phyloP scores from a whole-genome alignment of 2,888 invertebrate species.

The Sericinus montela region DNA sequence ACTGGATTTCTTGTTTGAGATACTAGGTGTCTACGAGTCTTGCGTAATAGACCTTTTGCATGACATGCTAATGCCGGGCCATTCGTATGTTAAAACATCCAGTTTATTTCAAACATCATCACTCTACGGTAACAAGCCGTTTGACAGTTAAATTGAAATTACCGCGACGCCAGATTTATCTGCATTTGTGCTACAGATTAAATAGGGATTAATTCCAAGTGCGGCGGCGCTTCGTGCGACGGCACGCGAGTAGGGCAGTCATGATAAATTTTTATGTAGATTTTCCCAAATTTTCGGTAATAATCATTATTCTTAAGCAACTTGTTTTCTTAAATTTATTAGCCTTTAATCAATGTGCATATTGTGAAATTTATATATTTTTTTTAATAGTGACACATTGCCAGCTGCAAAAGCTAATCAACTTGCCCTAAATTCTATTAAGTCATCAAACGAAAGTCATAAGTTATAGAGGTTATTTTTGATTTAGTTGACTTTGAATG shows the following conservation, averaged over 20 bases:
- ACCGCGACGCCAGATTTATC: slow-evolving; percentile 17
- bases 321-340: no score
- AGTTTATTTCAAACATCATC: slow-evolving; percentile 19
- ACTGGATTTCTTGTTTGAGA: not conserved
- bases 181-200: slow-evolving; percentile 18
- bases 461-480: no score
- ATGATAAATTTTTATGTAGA: slow-evolving; percentile 16
- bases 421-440: no score
- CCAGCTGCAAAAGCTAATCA: no score
- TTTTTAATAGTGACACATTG: no score
- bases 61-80: slow-evolving; percentile 6
- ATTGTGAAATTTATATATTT: no score
- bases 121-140: slow-evolving; percentile 13
- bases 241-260: slow-evolving; percentile 10
- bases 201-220: slow-evolving; percentile 15
- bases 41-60: slow-evolving; percentile 4
- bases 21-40: not conserved
- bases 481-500: no score
- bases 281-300: no score
- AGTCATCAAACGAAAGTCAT: no score
- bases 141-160: slow-evolving; percentile 21
- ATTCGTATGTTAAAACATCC: slow-evolving; percentile 13
- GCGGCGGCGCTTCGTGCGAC: slow-evolving; percentile 5
- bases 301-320: no score
- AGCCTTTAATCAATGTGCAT: no score